A percentile compares a stretch with the other conserved stretches of the same genome.
Evolutionary conservation across 2,888 invertebrate genomes (phyloP).

Genomic region (Bimastos eiseni): DNA sequence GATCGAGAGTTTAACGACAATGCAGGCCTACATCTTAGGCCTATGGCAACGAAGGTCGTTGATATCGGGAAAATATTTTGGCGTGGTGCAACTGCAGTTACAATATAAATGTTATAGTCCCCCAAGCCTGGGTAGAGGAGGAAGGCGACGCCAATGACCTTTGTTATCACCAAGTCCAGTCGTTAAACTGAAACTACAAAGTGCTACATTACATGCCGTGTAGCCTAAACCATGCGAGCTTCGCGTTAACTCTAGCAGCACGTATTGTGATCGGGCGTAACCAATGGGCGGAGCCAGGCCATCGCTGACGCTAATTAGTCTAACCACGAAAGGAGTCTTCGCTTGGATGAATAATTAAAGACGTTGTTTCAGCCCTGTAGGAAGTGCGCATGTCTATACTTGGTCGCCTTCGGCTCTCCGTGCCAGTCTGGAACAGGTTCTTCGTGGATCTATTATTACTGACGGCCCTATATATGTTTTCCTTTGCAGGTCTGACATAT

Average conservation of each 20-base stretch:
- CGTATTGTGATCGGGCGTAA: neutral
- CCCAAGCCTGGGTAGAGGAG: too few species aligned
- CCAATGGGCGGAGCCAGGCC: neutral
- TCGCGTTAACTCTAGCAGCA: neutral
- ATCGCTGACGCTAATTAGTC: neutral
- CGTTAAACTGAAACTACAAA: too few species aligned
- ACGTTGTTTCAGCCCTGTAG: neutral
- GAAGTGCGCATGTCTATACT: conserved; percentile 4
- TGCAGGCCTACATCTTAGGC: too few species aligned
- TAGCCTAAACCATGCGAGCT: neutral
- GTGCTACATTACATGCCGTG: neutral
- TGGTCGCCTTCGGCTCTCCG: neutral
- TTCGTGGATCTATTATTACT: neutral
- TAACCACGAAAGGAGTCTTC: neutral
- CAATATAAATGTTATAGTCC: too few species aligned
- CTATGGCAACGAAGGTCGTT: too few species aligned
- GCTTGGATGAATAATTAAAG: neutral
- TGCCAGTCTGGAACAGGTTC: neutral
- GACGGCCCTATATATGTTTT: neutral
- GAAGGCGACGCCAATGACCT: too few species aligned
- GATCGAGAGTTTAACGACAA: too few species aligned
- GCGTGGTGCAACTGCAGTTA: too few species aligned
- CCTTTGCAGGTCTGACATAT: neutral
- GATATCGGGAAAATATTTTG: too few species aligned
- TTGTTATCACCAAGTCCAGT: too few species aligned